Percentiles rank a stretch among this genome's conserved stretches.
phyloP scores from a whole-genome alignment of 2,797 vertebrate species.

The Scomberomorus guttatus region DNA sequence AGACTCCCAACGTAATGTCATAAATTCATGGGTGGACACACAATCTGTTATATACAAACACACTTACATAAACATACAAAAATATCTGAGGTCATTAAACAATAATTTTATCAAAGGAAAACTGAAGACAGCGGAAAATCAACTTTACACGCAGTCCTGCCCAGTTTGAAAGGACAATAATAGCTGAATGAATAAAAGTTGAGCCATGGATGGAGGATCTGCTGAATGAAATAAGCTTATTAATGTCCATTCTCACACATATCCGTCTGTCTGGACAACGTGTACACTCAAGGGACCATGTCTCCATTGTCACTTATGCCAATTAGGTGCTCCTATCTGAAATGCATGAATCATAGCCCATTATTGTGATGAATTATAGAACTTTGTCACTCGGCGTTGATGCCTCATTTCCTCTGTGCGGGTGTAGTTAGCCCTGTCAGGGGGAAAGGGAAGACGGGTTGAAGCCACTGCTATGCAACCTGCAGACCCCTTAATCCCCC shows the following conservation, averaged over 20 bases:
- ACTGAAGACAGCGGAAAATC: constrained; percentile 16
- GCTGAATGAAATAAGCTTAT: constrained; percentile 77
- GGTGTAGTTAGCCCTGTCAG: constrained; percentile 9
- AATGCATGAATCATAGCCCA: constrained; percentile 77
- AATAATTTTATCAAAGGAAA: constrained; percentile 45
- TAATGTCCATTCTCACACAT: constrained; percentile 77
- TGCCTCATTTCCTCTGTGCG: constrained; percentile 30
- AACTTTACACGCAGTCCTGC: constrained; percentile 36
- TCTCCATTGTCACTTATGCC: constrained; percentile 78
- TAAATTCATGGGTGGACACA: constrained; percentile 54
- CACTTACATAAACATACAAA: constrained; percentile 45
- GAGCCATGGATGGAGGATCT: constrained; percentile 52
- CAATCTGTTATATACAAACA: constrained; percentile 25
- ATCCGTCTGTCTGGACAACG: constrained; percentile 73
- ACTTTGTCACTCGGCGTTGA: constrained; percentile 50
- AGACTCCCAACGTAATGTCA: constrained; percentile 46
- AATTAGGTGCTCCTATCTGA: constrained; percentile 75
- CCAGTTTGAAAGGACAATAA: constrained; percentile 23
- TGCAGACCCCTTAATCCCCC: not conserved
- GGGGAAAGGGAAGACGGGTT: not conserved
- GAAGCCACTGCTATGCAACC: not conserved
- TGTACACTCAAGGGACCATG: constrained; percentile 70
- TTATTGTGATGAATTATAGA: constrained; percentile 70
- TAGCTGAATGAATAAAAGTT: constrained; percentile 49
- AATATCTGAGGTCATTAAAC: constrained; percentile 47